phyloP scores from a whole-genome alignment of 2,888 invertebrate genomes.

The Melinaea menophilus region DNA sequence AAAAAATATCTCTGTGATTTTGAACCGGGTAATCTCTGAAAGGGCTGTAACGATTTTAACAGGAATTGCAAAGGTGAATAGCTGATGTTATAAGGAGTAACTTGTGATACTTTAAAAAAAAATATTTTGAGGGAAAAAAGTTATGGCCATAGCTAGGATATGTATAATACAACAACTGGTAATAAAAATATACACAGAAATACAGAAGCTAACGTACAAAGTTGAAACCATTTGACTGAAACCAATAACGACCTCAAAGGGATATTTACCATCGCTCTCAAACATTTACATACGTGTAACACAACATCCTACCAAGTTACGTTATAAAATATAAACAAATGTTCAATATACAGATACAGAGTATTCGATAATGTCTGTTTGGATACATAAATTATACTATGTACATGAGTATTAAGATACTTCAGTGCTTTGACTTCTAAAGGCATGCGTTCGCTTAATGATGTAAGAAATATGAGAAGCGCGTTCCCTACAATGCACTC shows the following conservation, averaged over 20 bases:
- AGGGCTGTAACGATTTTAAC: no score
- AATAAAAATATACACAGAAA: conserved; percentile 1
- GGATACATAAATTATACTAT: conserved; percentile 26
- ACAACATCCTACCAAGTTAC: not conserved
- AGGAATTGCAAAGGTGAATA: no score
- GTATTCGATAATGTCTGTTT: not conserved
- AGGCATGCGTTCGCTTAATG: conserved; percentile 53
- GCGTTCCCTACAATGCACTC: conserved; percentile 44
- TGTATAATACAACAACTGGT: not conserved
- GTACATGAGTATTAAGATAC: conserved; percentile 27
- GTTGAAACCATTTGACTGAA: conserved; percentile 5
- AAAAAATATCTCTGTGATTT: no score
- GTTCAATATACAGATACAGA: not conserved
- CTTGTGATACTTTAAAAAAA: no score
- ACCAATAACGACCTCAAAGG: conserved; percentile 1
- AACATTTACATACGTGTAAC: conserved; percentile 4
- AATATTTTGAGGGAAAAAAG: no score
- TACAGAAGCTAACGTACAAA: not conserved
- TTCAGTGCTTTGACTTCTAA: conserved; percentile 31
- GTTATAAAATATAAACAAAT: not conserved
- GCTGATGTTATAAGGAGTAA: no score
- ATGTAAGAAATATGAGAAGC: conserved; percentile 65
- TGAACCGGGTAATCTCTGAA: no score
- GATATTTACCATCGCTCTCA: conserved; percentile 6
- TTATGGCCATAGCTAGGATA: not conserved